Conservation (phyloP, 2,797 vertebrate genomes). For the Discoglossus pictus region DNA sequence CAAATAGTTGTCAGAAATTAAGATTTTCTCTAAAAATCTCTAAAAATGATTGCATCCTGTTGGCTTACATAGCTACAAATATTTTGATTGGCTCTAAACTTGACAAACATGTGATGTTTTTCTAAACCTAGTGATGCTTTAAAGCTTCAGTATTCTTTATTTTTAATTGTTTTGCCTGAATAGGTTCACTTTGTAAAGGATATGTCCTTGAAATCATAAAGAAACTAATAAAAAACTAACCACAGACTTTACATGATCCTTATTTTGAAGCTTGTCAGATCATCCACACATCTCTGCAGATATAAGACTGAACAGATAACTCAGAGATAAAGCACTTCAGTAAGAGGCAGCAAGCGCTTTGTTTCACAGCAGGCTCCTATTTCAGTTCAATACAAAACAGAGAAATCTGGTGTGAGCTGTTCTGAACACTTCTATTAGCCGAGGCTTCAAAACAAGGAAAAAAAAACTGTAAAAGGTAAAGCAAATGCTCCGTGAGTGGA, state of each 20-base stretch:
- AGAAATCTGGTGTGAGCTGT: slow-evolving; percentile 18
- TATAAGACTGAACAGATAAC: slow-evolving; percentile 27
- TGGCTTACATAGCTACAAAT: no score
- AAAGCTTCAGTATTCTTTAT: background rate
- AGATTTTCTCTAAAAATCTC: no score
- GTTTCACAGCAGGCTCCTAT: slow-evolving; percentile 44
- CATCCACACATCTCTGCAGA: slow-evolving; percentile 12
- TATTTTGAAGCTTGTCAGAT: slow-evolving; percentile 16
- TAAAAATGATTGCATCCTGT: no score
- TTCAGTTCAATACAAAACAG: slow-evolving; percentile 35
- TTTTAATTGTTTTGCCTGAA: background rate
- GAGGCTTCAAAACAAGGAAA: slow-evolving; percentile 32
- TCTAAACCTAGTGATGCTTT: no score
- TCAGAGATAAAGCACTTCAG: slow-evolving; percentile 38
- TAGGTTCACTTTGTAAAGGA: slow-evolving; percentile 1
- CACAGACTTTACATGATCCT: slow-evolving; percentile 1
- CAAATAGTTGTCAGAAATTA: no score
- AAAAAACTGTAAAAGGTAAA: background rate
- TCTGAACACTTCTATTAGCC: slow-evolving; percentile 33
- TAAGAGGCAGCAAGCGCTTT: slow-evolving; percentile 41
- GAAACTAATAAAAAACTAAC: background rate
- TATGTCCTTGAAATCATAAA: background rate
- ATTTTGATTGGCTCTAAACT: no score
- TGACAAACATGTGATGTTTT: no score
- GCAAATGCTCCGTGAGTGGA: slow-evolving; percentile 15